Evolutionary conservation across 1,140 invertebrate species (phyloP).

Genomic region (Mercenaria mercenaria): DNA sequence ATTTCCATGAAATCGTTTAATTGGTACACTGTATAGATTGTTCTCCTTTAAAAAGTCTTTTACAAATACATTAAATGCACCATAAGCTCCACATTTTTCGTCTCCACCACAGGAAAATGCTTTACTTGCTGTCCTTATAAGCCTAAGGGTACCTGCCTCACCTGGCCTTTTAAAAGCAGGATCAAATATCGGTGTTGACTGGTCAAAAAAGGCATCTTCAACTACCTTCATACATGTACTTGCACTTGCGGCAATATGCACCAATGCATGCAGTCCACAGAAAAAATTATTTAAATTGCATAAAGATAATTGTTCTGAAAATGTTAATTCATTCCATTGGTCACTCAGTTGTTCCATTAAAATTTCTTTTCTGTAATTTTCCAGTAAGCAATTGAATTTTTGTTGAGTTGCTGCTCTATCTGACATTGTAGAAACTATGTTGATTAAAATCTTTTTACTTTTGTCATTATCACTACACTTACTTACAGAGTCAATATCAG

Average conservation of each 20-base stretch:
- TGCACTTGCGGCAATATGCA: conserved; percentile 49
- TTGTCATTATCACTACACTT: background rate
- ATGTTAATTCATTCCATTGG: conserved; percentile 14
- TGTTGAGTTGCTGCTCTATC: conserved; percentile 57
- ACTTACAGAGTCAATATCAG: conserved; percentile 38
- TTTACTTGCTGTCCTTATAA: conserved; percentile 48
- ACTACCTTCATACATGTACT: background rate
- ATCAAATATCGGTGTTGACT: conserved; percentile 37
- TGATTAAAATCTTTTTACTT: conserved; percentile 51
- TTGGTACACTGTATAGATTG: conserved; percentile 25
- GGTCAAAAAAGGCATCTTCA: conserved; percentile 48
- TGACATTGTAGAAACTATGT: conserved; percentile 65
- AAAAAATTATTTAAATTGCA: conserved; percentile 50
- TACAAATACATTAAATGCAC: conserved; percentile 15
- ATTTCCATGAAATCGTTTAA: conserved; percentile 58
- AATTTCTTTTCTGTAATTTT: conserved; percentile 53
- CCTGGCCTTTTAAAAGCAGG: background rate
- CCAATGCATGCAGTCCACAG: conserved; percentile 54
- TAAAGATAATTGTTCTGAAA: conserved; percentile 21
- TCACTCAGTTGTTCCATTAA: conserved; percentile 20
- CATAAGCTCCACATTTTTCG: conserved; percentile 47
- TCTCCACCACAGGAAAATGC: conserved; percentile 66
- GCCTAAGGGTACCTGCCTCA: conserved; percentile 34
- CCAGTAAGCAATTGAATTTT: conserved; percentile 53
- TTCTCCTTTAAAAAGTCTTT: conserved; percentile 55